A percentile compares a stretch with the other conserved stretches of the same genome.
Conservation (phyloP, 1,140 invertebrate genomes). For the Drosophila lini region DNA sequence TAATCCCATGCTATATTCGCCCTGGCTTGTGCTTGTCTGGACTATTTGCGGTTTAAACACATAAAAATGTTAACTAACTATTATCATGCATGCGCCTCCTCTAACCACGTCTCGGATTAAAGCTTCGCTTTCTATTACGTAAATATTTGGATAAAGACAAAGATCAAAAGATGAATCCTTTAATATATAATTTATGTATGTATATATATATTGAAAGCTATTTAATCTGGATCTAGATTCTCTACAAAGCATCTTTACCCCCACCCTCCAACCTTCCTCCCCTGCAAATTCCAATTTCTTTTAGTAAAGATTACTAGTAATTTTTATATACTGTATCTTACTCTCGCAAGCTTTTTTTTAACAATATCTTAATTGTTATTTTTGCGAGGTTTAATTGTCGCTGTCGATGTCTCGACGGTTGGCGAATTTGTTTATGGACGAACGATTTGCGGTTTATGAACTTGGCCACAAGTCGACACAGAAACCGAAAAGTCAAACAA, state of each 20-base stretch:
- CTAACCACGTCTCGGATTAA: background rate
- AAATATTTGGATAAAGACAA: background rate
- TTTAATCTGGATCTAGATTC: background rate
- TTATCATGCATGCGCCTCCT: conserved; percentile 30
- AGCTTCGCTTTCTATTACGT: background rate
- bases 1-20: conserved; percentile 34
- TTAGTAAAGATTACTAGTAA: background rate
- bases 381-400: conserved; percentile 48
- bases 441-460: conserved; percentile 73
- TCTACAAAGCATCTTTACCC: background rate
- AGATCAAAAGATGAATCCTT: background rate
- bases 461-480: conserved; percentile 40
- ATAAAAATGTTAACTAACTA: conserved; percentile 51
- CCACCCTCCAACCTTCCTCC: too few species aligned
- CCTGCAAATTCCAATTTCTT: too few species aligned
- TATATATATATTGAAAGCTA: too few species aligned
- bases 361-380: conserved; percentile 42
- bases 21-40: conserved; percentile 40
- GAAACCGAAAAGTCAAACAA: conserved; percentile 30
- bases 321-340: background rate
- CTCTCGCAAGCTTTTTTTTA: conserved; percentile 8
- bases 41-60: conserved; percentile 42
- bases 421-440: conserved; percentile 61
- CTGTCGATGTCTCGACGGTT: conserved; percentile 32
- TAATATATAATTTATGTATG: too few species aligned